A percentile compares a stretch with the other conserved stretches of the same genome.
Evolutionary conservation across 1,140 invertebrate genomes (phyloP).

Genomic region (Heliconius nattereri): DNA sequence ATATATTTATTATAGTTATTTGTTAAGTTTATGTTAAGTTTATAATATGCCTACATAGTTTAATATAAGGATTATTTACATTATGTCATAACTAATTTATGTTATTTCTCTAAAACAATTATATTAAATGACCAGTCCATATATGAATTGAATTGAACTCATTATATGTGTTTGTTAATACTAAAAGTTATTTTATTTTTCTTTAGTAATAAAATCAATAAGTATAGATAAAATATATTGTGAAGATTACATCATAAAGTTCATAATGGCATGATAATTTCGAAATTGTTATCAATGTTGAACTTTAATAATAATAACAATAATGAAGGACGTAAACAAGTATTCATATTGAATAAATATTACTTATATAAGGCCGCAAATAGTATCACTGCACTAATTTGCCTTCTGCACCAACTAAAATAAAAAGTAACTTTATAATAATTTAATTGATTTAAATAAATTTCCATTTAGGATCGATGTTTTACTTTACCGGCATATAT

Average conservation of each 20-base stretch:
- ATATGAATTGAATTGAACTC: slow-evolving; percentile 8
- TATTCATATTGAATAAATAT: neutral
- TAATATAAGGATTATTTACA: neutral
- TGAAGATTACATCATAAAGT: neutral
- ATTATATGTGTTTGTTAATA: neutral
- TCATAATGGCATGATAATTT: neutral
- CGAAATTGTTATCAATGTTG: neutral
- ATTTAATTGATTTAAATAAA: too few species aligned
- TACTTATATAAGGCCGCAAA: neutral
- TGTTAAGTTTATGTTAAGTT: neutral
- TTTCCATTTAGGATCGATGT: neutral
- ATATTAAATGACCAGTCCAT: neutral
- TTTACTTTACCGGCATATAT: neutral
- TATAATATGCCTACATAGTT: neutral
- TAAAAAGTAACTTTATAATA: too few species aligned
- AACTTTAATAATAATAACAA: slow-evolving; percentile 2
- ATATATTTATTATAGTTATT: neutral
- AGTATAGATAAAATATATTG: neutral
- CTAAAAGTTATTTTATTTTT: neutral
- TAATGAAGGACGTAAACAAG: slow-evolving; percentile 5
- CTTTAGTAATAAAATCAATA: neutral
- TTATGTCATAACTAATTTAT: neutral
- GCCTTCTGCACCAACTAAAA: too few species aligned
- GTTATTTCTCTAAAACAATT: slow-evolving; percentile 7
- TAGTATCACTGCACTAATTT: too few species aligned